Evolutionary conservation across 2,888 invertebrate genomes (phyloP), one percentile per base, ranked within the genome.

Genomic region (Plagodis dolabraria): DNA sequence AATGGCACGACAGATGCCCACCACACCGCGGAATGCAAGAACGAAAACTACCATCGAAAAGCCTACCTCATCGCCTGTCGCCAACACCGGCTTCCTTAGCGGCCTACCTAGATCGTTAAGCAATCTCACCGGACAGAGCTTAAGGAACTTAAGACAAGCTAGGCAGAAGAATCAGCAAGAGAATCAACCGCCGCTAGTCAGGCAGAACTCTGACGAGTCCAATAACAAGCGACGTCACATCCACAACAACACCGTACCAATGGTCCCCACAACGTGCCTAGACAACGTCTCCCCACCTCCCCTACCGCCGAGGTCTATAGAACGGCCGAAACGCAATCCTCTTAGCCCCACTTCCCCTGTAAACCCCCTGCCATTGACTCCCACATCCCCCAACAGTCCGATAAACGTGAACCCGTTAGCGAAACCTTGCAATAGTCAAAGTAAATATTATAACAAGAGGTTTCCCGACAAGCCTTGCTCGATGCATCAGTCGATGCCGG

Each of bases 101-200:
- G 91, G 88, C 0, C 79, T 93, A 8, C 93, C 93, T 0, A 69
- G 93, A 0, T 92, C 92, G 0, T 80, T 93, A 5, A 89, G 89
- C 80, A 92, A 91, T 74, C 83, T 93, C 12, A 93, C 93, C 22
- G 91, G 92, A 0, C 93, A 93, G 75, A 89, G 89, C 60, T 62
- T 92, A 0, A 67, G 89, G 7, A 86, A 89, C 60, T 71, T 92
- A 0, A 75, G 92, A 0, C 85, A 85, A 51, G 76, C 81, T n/a
- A 65, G 85, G 0, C 83, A 85, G 57, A 77, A 80, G 55, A 63
- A 62, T 35, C 74, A 80, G n/a, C 79, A 78, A 46, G 83, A 85
- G 5, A 76, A 76, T 55, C 74, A 76, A 5, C 82, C 87, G 5
- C 87, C 86, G 0, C 63, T 87, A 0, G 71, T 85, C 5, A 61